Evolutionary conservation across 2,888 invertebrate genomes (phyloP).

Genomic region (Apamea anceps): DNA sequence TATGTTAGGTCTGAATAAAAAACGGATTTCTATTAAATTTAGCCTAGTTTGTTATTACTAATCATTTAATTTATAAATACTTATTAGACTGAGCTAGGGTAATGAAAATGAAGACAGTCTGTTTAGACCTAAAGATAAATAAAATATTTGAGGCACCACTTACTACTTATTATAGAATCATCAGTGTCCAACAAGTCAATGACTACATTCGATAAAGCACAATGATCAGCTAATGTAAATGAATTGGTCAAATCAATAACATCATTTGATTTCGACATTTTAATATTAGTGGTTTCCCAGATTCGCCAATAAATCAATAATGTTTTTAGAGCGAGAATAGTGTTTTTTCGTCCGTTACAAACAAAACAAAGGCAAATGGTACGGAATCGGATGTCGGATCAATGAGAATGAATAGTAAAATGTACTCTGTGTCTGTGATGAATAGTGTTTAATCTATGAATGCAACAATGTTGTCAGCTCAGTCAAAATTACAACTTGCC

Average conservation of each 20-base stretch:
- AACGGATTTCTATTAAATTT: no score
- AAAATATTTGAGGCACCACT: constrained; percentile 5
- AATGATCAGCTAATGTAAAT: constrained; percentile 66
- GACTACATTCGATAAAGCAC: constrained; percentile 61
- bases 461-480: no score
- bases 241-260: constrained; percentile 74
- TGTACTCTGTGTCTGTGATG: no score
- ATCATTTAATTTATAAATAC: not conserved
- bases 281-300: not conserved
- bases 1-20: not conserved
- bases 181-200: constrained; percentile 75
- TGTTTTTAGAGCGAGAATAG: not conserved
- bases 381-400: no score
- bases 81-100: not conserved
- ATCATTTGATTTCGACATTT: constrained; percentile 32
- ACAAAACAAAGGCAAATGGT: not conserved
- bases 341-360: not conserved
- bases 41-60: not conserved
- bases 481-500: no score
- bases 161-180: constrained; percentile 67
- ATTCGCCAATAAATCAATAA: not conserved
- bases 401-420: no score
- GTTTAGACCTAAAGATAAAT: not conserved
- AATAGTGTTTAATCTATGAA: no score
- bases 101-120: not conserved